Evolutionary conservation across 2,113 vertebrate genomes (phyloP).

Genomic region (Brachionichthys hirsutus): DNA sequence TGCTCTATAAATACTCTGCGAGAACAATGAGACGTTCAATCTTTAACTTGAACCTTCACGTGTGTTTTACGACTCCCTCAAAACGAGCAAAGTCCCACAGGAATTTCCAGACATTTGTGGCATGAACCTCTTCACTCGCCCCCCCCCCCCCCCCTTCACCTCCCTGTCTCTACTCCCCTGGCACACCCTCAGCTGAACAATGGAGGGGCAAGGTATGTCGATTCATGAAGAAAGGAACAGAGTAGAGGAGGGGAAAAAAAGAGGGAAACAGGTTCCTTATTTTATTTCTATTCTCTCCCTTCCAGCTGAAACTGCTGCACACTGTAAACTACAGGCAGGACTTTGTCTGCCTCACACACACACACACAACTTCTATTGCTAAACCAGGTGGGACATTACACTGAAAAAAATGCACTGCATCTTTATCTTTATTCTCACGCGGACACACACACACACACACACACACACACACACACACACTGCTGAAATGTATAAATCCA

Average conservation of each 20-base stretch:
- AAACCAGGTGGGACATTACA: too few species aligned
- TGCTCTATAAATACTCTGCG: constrained; percentile 52
- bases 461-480: too few species aligned
- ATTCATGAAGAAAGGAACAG: constrained; percentile 32
- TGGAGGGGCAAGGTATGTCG: constrained; percentile 78
- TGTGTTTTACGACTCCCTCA: constrained; percentile 37
- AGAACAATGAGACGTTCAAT: constrained; percentile 64
- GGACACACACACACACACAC: too few species aligned
- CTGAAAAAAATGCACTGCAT: background rate
- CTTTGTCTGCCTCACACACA: constrained; percentile 6
- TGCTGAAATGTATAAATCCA: too few species aligned
- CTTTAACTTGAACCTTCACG: constrained; percentile 69
- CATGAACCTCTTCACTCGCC: constrained; percentile 16
- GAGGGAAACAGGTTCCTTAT: constrained; percentile 63
- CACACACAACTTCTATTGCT: background rate
- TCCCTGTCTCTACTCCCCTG: constrained; percentile 69
- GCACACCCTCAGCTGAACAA: constrained; percentile 82
- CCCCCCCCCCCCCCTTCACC: constrained; percentile 33
- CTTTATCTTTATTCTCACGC: too few species aligned
- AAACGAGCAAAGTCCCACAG: constrained; percentile 65
- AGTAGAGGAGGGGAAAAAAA: constrained; percentile 27
- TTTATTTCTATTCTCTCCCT: background rate
- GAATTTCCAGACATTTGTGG: constrained; percentile 46
- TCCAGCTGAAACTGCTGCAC: constrained; percentile 40
- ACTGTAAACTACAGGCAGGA: constrained; percentile 17